Percentiles rank a stretch among this genome's conserved stretches.
phyloP scores from a whole-genome alignment of 2,113 vertebrate species.

The Coptodon bakossiorum region DNA sequence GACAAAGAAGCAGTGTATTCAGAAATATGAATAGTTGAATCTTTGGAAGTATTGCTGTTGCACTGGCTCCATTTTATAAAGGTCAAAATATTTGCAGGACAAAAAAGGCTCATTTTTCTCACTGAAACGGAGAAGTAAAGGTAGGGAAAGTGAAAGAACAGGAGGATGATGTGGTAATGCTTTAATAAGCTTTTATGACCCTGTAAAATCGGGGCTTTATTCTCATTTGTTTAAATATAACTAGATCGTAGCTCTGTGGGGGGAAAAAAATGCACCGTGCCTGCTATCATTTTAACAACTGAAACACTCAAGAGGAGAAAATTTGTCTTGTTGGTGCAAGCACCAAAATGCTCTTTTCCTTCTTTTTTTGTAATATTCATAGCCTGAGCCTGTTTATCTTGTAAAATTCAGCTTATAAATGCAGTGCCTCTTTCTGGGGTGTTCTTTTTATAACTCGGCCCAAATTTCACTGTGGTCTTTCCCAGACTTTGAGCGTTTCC shows the following conservation, averaged over 20 bases:
- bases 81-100: constrained; percentile 54
- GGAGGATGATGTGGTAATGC: constrained; percentile 5
- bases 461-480: not conserved
- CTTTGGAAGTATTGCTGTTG: not conserved
- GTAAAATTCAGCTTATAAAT: not conserved
- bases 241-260: not conserved
- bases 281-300: constrained; percentile 13
- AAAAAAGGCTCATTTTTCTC: constrained; percentile 31
- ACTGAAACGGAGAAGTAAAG: constrained; percentile 9
- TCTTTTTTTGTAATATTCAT: not conserved
- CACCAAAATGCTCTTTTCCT: not conserved
- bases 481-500: not conserved
- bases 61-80: constrained; percentile 35
- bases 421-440: not conserved
- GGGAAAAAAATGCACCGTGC: accelerated
- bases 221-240: constrained; percentile 52
- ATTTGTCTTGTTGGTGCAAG: not conserved
- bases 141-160: constrained; percentile 34
- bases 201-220: constrained; percentile 32
- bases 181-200: constrained; percentile 49
- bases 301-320: not conserved
- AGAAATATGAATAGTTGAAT: constrained; percentile 14
- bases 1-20: constrained; percentile 8
- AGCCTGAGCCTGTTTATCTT: not conserved
- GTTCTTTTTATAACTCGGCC: not conserved